These are phyloP conservation scores for Hypothenemus hampei DNA, from an alignment of 1,140 invertebrate genomes.

Conservation along the genomic window DNA sequence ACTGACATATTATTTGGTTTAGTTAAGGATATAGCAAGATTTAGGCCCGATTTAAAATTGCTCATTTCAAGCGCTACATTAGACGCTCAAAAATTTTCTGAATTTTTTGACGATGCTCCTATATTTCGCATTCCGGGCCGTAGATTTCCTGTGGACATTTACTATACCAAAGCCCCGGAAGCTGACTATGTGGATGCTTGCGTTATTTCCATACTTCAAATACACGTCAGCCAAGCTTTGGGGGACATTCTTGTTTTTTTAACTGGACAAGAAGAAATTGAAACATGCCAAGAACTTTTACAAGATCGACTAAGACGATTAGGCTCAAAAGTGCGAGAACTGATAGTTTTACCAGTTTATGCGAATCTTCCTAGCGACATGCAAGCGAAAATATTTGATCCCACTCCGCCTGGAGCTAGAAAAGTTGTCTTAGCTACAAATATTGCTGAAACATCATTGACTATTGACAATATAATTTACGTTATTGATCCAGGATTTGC, in stretches of 20 bases:
- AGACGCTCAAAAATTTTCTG: constrained; percentile 97
- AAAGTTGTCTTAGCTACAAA: constrained; percentile 98
- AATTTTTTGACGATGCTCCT: constrained; percentile 97
- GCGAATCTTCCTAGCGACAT: constrained; percentile 97
- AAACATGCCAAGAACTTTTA: constrained; percentile 90
- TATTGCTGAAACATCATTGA: constrained; percentile 98
- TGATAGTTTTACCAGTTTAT: constrained; percentile 95
- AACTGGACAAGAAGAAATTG: constrained; percentile 95
- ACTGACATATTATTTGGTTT: constrained; percentile 98
- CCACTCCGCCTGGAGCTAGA: constrained; percentile 88
- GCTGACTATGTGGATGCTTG: constrained; percentile 98
- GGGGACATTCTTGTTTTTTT: constrained; percentile 97
- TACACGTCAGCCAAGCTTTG: constrained; percentile 91
- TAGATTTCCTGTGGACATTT: constrained; percentile 89
- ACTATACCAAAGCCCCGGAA: constrained; percentile 98
- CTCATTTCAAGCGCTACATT: constrained; percentile 97
- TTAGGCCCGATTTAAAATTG: constrained; percentile 91
- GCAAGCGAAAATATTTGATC: constrained; percentile 97
- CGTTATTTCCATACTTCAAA: constrained; percentile 94
- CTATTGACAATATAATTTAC: constrained; percentile 98
- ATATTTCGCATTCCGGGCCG: constrained; percentile 90
- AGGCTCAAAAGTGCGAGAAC: constrained; percentile 88
- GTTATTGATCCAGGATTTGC: constrained; percentile 99
- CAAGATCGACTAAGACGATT: constrained; percentile 84
- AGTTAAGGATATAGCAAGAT: constrained; percentile 95